phyloP scores from a whole-genome alignment of 2,113 vertebrate species.

The Podilymbus podiceps region DNA sequence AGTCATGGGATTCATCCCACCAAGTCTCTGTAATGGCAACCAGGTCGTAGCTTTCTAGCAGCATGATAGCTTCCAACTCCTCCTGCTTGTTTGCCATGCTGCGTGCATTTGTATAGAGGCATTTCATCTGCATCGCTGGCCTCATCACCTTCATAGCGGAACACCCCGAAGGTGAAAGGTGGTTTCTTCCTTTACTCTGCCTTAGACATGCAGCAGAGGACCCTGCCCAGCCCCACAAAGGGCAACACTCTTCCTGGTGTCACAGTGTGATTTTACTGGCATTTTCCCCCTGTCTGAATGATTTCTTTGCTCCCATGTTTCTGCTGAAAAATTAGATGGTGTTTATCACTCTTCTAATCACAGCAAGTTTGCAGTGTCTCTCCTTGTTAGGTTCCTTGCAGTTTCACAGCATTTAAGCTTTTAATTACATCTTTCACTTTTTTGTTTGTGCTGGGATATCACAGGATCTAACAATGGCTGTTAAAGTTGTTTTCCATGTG shows the following conservation, averaged over 20 bases:
- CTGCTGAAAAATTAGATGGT: not conserved
- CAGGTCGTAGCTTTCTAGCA: too few species aligned
- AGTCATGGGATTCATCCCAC: too few species aligned
- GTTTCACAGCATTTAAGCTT: not conserved
- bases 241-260: not conserved
- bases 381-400: not conserved
- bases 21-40: too few species aligned
- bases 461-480: not conserved
- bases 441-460: not conserved
- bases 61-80: too few species aligned
- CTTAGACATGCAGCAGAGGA: not conserved
- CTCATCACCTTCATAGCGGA: too few species aligned
- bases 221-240: not conserved
- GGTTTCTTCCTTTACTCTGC: not conserved
- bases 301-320: not conserved
- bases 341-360: not conserved
- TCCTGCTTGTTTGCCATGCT: too few species aligned
- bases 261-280: not conserved
- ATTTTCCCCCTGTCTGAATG: not conserved
- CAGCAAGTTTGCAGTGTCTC: not conserved
- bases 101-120: too few species aligned
- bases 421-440: not conserved
- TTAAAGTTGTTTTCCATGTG: not conserved
- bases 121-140: too few species aligned
- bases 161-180: too few species aligned